Base-by-base conservation (phyloP, 2,888 invertebrate species). In the Diabrotica balteata region DNA sequence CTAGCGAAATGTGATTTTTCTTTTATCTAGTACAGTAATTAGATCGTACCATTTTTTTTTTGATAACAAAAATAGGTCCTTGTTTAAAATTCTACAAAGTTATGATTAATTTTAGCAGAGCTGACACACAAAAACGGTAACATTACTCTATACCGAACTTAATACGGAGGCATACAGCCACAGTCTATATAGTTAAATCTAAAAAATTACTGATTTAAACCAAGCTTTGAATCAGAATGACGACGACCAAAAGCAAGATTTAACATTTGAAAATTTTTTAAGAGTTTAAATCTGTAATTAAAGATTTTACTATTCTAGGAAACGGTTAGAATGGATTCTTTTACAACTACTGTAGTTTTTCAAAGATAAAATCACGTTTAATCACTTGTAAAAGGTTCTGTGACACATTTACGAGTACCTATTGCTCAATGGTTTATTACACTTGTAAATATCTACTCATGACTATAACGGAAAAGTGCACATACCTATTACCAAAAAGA, bases 131-230 rank as follows among this genome's bases (percentile, higher is more conserved):
- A 49, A 59, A 59, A 59, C 42, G 22, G 32, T 42, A 49, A 49
- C 42, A 59, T 49, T 59, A 22, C 9, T 59, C 49, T 55, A 54
- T 42, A 32, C 11, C n/a, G 9, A 42, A 59, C 58, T 59, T 59
- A 59, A 59, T 59, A 59, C 9, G 49, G 47, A 49, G 46, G 47
- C 58, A 49, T 55, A 55, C 55, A 55, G 10, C 45, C 55, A 55
- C 55, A 59, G 59, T 50, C 59, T 59, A 59, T 59, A 59, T 50
- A 42, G 49, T n/a, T 59, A 50, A 59, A 59, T 59, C 32, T 9
- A 42, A 47, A 49, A 47, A 49, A 42, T 49, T 49, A 49, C 42
- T 1, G 50, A 44, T 55, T 55, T 59, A 59, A 59, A 59, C 49
- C n/a, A 7, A 1, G 17, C 17, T 17, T 17, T 17, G 2, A 17